phyloP scores from a whole-genome alignment of 2,797 vertebrate species.

The Cyprinodon diabolis region DNA sequence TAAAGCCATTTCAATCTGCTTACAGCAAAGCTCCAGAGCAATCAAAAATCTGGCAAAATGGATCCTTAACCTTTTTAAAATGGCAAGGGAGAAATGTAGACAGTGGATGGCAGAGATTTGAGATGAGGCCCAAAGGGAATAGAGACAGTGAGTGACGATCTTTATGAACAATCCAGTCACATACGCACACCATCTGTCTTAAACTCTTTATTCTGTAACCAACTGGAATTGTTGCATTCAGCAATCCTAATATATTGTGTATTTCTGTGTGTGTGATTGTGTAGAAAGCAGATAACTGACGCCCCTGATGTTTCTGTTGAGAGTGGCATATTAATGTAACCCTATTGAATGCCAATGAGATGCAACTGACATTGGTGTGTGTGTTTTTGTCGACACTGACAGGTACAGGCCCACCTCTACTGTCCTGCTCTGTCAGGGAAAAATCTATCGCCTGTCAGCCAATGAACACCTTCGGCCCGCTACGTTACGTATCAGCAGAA shows the following conservation, averaged over 20 bases:
- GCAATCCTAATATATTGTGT: constrained; percentile 30
- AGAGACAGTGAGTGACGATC: constrained; percentile 61
- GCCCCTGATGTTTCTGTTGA: constrained; percentile 38
- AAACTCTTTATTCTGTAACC: constrained; percentile 19
- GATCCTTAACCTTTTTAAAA: constrained; percentile 64
- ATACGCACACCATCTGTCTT: constrained; percentile 32
- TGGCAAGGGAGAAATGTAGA: constrained; percentile 50
- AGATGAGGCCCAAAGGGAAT: constrained; percentile 35
- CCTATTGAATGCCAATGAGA: constrained; percentile 58
- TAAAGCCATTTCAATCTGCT: constrained; percentile 3
- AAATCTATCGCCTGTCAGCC: constrained; percentile 74
- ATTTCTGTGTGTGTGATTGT: constrained; percentile 3
- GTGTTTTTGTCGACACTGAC: constrained; percentile 17
- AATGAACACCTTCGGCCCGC: constrained; percentile 56
- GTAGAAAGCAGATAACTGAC: constrained; percentile 46
- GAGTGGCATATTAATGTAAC: constrained; percentile 47
- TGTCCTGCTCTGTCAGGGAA: constrained; percentile 37
- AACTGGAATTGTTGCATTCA: constrained; percentile 39
- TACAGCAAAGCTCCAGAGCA: background rate
- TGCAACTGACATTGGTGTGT: constrained; percentile 19
- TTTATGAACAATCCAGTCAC: constrained; percentile 46
- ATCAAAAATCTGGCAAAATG: constrained; percentile 23
- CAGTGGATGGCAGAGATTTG: constrained; percentile 25
- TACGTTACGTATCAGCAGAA: constrained; percentile 41
- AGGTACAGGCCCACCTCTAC: constrained; percentile 25